A percentile compares a stretch with the other conserved stretches of the same genome.
Conservation (phyloP, 2,888 invertebrate species). For the Theristus sp. region DNA sequence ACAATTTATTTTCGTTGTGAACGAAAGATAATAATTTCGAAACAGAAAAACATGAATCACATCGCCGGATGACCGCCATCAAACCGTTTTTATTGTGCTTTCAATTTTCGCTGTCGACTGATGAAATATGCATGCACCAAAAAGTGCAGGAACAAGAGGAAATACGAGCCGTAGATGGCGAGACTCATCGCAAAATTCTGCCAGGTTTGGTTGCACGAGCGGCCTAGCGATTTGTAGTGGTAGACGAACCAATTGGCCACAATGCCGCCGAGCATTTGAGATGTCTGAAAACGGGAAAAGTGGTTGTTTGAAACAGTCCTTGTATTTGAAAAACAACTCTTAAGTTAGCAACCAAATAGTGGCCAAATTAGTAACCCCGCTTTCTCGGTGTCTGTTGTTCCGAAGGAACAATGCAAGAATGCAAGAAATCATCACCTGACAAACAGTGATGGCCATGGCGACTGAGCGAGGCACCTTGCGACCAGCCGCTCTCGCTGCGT, state of each 20-base stretch:
- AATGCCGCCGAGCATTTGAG: neutral
- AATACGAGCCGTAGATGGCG: constrained; percentile 12
- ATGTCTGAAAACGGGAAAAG: neutral
- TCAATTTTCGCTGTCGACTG: no score
- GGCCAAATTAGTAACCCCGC: no score
- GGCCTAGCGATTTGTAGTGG: neutral
- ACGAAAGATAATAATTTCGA: no score
- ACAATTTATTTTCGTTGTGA: no score
- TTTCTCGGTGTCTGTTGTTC: no score
- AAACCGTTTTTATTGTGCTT: no score
- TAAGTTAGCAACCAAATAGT: no score
- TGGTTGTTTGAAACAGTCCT: neutral
- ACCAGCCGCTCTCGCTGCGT: constrained; percentile 63
- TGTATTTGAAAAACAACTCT: no score
- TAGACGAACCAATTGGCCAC: neutral
- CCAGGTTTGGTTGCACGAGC: neutral
- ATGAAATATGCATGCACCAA: constrained; percentile 12
- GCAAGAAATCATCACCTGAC: neutral
- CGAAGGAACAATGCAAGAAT: no score
- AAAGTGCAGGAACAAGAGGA: constrained; percentile 12
- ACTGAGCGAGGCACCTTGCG: constrained; percentile 31
- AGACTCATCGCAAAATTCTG: neutral
- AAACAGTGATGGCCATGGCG: neutral
- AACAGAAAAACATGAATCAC: no score
- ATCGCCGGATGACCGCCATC: no score